A percentile compares a stretch with the other conserved stretches of the same genome.
Conservation (phyloP, 2,888 invertebrate species). For the Pterostichus madidus region DNA sequence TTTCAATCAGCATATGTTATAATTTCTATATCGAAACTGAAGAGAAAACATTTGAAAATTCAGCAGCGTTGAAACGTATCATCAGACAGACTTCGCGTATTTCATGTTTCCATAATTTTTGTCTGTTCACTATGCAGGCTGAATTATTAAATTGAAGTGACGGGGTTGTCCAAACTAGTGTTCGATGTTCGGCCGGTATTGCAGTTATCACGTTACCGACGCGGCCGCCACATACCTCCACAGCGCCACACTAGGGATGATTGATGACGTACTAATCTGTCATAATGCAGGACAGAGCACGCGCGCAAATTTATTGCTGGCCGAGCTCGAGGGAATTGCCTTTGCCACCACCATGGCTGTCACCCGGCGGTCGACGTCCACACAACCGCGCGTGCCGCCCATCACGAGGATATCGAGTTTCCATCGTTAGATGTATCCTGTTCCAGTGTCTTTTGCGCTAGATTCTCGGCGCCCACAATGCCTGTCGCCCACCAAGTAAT, state of each 20-base stretch:
- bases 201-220: constrained; percentile 58
- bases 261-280: constrained; percentile 77
- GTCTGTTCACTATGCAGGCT: constrained; percentile 1
- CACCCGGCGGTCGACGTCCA: constrained; percentile 47
- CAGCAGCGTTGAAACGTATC: constrained; percentile 13
- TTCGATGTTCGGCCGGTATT: constrained; percentile 27
- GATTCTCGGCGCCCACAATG: constrained; percentile 47
- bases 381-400: background rate
- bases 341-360: constrained; percentile 63
- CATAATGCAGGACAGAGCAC: constrained; percentile 75
- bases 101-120: constrained; percentile 64
- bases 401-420: constrained; percentile 38
- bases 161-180: constrained; percentile 43
- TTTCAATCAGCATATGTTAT: too few relatives aligned
- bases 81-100: constrained; percentile 26
- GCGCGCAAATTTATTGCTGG: constrained; percentile 74
- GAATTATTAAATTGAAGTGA: constrained; percentile 50
- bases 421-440: constrained; percentile 62
- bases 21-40: background rate
- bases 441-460: constrained; percentile 50
- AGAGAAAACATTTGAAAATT: constrained; percentile 3
- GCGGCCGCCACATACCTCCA: constrained; percentile 32
- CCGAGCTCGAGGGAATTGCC: constrained; percentile 59
- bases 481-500: constrained; percentile 30
- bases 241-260: constrained; percentile 71